Conservation (phyloP, 2,888 invertebrate genomes). For the Andricus quercusramuli region DNA sequence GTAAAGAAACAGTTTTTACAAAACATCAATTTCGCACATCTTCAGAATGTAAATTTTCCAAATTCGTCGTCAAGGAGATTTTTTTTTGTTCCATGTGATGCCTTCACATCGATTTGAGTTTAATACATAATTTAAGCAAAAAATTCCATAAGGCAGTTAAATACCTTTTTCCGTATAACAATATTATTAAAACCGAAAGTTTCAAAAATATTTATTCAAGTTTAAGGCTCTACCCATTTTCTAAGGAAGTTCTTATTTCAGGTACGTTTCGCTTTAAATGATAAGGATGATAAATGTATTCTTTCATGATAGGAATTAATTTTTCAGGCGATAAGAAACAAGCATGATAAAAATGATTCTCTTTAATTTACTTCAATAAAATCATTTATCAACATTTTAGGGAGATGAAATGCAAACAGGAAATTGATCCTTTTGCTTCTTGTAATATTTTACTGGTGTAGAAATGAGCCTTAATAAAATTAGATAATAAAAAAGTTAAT, state of each 20-base stretch:
- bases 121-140: no score
- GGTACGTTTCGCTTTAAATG: background rate
- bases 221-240: background rate
- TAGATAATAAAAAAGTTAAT: no score
- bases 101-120: no score
- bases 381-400: background rate
- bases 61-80: no score
- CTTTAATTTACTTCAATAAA: background rate
- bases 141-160: no score
- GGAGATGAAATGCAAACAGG: background rate
- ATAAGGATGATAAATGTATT: background rate
- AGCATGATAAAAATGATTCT: background rate
- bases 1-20: no score
- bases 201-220: background rate
- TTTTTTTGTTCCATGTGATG: no score
- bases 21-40: no score
- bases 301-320: slow-evolving; percentile 2
- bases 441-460: no score
- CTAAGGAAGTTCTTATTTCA: background rate
- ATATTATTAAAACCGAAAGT: background rate
- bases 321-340: background rate
- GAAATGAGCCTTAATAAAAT: no score
- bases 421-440: background rate
- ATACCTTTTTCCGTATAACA: background rate
- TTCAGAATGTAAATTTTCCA: no score